Percentiles rank a stretch among this genome's conserved stretches.
Evolutionary conservation across 2,797 vertebrate genomes (phyloP).

Genomic region (Anas georgica): DNA sequence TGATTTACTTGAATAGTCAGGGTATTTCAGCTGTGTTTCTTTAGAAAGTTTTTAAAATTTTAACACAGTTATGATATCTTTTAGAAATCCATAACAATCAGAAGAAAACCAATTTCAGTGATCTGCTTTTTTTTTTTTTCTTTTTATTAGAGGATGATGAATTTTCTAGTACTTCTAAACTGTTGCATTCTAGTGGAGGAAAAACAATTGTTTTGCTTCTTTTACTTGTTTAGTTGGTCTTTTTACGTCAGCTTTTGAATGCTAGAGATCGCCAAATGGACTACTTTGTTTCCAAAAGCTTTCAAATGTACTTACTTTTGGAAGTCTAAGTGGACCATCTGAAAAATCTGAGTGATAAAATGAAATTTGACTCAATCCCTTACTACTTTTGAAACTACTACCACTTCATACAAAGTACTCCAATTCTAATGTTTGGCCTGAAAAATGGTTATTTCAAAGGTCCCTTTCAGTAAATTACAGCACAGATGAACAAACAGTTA

Average conservation of each 20-base stretch:
- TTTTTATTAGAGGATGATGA: background rate
- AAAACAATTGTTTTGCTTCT: fast-evolving
- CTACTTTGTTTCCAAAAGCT: background rate
- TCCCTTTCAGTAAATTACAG: background rate
- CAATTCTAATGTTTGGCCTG: background rate
- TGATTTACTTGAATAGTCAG: background rate
- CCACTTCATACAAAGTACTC: background rate
- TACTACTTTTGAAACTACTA: background rate
- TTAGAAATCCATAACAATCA: background rate
- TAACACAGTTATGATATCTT: background rate
- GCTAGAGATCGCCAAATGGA: background rate
- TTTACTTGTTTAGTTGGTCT: background rate
- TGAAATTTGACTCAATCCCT: background rate
- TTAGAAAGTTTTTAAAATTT: background rate
- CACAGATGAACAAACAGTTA: background rate
- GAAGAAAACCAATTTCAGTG: background rate
- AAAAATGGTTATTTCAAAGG: background rate
- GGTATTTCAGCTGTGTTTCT: background rate
- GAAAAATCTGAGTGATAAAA: background rate
- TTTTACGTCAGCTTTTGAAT: background rate
- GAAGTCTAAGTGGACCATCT: background rate
- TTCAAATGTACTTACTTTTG: background rate
- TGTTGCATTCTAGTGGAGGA: background rate
- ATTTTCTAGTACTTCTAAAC: background rate
- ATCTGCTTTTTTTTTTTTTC: background rate